Evolutionary conservation across 2,113 vertebrate genomes (phyloP), one percentile per base, ranked within the genome.

Genomic region (Leiothrix lutea): DNA sequence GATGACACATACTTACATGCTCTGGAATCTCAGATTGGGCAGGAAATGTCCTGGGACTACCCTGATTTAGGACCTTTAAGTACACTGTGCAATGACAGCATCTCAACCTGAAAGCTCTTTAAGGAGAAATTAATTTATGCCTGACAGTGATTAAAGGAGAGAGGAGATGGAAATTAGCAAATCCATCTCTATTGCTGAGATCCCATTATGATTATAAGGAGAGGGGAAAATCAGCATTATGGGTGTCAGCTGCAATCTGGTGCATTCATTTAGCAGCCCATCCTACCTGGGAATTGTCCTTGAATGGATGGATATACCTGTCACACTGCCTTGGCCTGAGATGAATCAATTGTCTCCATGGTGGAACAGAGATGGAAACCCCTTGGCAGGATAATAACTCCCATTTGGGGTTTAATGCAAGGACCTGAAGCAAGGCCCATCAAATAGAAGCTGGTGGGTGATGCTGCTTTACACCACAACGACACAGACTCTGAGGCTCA

Each of bases 181-280:
- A 98, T 98, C 95, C 95, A 97, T 98, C 98, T 97, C 97, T 98
- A 98, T 98, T 98, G 97, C 98, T 94, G 95, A 97, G 96, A 97
- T 98, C 92, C 96, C 96, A 98, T 98, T 98, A 98, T 95, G 97
- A 97, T 97, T 97, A 95, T 87, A 95, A 96, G 89, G 73, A 97
- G 91, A 97, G 65, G 91, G 93, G 82, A 83, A 98, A 97, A 98
- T 97, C 97, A 94, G 96, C 87, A 50, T 96, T 97, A 95, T 12
- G 65, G 80, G 80, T 97, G 97, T 97, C 97, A 98, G 97, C 97
- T 97, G 97, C 97, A 98, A 97, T 98, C 96, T 98, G 95, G 94
- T 97, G 73, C 85, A 75, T 90, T 93, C 81, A 97, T 96, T 97
- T 95, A 97, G 90, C 95, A 96, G 94, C 80, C 91, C 48, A 36